These are phyloP conservation scores for Triops longicaudatus DNA, from an alignment of 1,140 invertebrate species.

Conservation along the genomic window DNA sequence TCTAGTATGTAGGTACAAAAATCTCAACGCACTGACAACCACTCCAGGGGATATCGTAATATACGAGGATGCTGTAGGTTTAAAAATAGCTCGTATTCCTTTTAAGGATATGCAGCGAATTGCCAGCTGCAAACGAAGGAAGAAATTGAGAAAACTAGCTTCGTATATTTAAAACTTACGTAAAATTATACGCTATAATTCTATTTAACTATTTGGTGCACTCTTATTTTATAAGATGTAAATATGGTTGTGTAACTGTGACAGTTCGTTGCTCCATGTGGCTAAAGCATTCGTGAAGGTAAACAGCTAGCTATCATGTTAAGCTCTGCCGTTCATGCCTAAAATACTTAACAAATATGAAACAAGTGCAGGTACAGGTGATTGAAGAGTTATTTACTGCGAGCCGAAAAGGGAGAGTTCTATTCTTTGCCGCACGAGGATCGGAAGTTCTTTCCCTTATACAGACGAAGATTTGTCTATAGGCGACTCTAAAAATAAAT, in stretches of 20 bases:
- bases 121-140: not conserved
- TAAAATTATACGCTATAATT: too few species aligned
- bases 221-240: too few species aligned
- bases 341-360: not conserved
- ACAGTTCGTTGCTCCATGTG: too few species aligned
- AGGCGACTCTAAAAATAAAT: conserved; percentile 15
- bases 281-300: too few species aligned
- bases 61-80: not conserved
- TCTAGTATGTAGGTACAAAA: too few species aligned
- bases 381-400: not conserved
- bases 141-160: not conserved
- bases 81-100: not conserved
- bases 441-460: conserved; percentile 7
- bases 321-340: not conserved
- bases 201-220: too few species aligned
- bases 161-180: too few species aligned
- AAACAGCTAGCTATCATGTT: too few species aligned
- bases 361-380: not conserved
- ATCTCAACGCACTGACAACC: too few species aligned
- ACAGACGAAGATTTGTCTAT: conserved; percentile 15
- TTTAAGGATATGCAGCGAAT: not conserved
- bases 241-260: too few species aligned
- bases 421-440: not conserved
- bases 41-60: too few species aligned
- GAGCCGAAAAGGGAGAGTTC: not conserved